Evolutionary conservation across 2,797 vertebrate species (phyloP).

Genomic region (Sebastiscus albofasciatus): DNA sequence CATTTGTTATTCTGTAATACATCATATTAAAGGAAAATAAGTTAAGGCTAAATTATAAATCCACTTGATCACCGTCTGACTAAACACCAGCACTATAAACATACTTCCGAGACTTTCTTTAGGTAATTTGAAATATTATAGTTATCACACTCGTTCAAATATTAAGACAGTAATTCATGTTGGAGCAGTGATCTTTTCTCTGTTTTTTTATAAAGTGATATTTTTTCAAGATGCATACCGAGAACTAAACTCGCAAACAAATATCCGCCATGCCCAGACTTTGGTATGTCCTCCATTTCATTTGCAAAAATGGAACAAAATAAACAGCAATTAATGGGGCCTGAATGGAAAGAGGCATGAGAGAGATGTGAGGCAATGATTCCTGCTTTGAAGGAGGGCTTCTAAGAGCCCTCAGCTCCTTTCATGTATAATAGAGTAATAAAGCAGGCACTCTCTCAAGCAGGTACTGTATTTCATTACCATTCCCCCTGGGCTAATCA

Average conservation of each 20-base stretch:
- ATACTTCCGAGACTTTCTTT: neutral
- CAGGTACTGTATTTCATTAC: conserved; percentile 72
- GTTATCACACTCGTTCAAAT: neutral
- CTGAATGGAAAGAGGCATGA: conserved; percentile 56
- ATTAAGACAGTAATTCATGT: neutral
- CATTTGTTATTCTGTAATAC: neutral
- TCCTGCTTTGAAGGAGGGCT: conserved; percentile 69
- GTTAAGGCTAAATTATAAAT: neutral
- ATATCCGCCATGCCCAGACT: neutral
- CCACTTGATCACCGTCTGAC: neutral
- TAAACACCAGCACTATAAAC: neutral
- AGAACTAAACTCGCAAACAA: neutral
- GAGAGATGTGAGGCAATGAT: conserved; percentile 57
- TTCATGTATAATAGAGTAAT: conserved; percentile 76
- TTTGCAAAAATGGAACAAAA: conserved; percentile 52
- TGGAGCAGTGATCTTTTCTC: neutral
- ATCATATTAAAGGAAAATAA: neutral
- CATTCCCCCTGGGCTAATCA: conserved; percentile 60
- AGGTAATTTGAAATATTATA: neutral
- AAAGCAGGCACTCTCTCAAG: conserved; percentile 65
- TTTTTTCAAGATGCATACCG: neutral
- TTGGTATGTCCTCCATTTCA: conserved; percentile 39
- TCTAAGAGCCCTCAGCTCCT: conserved; percentile 63
- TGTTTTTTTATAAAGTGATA: neutral
- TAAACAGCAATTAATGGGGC: conserved; percentile 65